Conservation (phyloP, 2,797 vertebrate genomes). For the Martes flavigula region DNA sequence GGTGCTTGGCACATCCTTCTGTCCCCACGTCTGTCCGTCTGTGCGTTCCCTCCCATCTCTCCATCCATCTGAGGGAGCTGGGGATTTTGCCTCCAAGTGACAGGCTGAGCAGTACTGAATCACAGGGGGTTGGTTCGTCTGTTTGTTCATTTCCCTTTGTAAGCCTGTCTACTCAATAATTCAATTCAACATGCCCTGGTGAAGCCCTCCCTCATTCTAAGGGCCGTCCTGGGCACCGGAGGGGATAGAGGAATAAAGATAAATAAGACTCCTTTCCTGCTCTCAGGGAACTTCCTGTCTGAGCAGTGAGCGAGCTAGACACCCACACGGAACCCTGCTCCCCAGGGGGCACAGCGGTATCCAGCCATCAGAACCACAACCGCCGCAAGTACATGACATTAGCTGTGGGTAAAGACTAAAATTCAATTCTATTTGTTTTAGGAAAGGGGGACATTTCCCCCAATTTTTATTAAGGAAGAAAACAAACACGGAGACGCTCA, state of each 20-base stretch:
- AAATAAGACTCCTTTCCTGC: neutral
- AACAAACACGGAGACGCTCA: neutral
- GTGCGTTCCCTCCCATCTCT: neutral
- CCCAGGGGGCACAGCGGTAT: rapidly evolving
- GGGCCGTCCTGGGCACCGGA: neutral
- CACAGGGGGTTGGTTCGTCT: conserved; percentile 33
- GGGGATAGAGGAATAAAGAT: neutral
- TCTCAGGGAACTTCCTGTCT: conserved; percentile 65
- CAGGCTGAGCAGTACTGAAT: conserved; percentile 24
- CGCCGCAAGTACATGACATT: rapidly evolving
- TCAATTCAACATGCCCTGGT: conserved; percentile 56
- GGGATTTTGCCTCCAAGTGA: conserved; percentile 29
- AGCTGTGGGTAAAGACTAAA: neutral
- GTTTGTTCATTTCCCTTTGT: conserved; percentile 65
- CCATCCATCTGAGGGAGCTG: neutral
- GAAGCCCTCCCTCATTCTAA: conserved; percentile 39
- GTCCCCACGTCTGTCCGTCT: neutral
- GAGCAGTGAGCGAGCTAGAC: neutral
- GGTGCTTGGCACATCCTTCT: neutral
- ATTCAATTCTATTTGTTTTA: neutral
- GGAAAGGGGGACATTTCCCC: neutral
- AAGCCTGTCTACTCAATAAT: conserved; percentile 72
- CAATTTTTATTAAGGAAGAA: neutral
- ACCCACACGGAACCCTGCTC: neutral
- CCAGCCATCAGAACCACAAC: neutral